Evolutionary conservation across 2,888 invertebrate genomes (phyloP), one percentile per base, ranked within the genome.

Genomic region (Pharmacophagus antenor): DNA sequence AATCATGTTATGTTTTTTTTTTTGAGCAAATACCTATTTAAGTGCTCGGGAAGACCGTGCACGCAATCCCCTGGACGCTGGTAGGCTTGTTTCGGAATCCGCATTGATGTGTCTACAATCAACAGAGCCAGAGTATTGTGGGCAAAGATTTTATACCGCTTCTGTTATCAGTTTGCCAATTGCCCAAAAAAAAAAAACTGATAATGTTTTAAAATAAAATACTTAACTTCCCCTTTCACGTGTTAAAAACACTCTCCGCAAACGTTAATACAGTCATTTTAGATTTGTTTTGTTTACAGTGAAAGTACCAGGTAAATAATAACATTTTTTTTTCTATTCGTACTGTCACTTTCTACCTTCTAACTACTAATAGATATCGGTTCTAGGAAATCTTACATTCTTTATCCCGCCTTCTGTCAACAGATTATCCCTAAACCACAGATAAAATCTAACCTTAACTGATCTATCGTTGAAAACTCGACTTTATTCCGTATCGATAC

Each of bases 401-500:
- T 65, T 67, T 71, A 67, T 68, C 70, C 31, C 80, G 79, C 81
- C 80, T 84, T 77, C 79, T 82, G 82, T 85, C 88, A 88, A 88
- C 88, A 88, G 87, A 87, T 88, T 88, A 89, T 84, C 82, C 79
- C 69, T 78, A 80, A 76, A 67, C 70, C 69, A 70, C 69, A 73
- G 74, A 72, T 72, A 69, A 63, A 56, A 58, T 67, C 66, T 57
- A 54, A 55, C 55, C 52, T 18, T 31, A 8, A 47, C 7, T 18
- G 59, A 44, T 41, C 21, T 17, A 65, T 62, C 62, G 58, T 51
- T 31, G 12, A 17, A 57, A 46, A 22, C 15, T 31, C 62, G 65
- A 65, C 70, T 65, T 25, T 72, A 68, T 41, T 1, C 0, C 17
- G n/a, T 10, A 25, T 0, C 0, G 0, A 7, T 63, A 72, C 58